Percentiles rank a stretch among this genome's conserved stretches.
phyloP scores from a whole-genome alignment of 2,113 vertebrate species.

The Hirundichthys speculiger region DNA sequence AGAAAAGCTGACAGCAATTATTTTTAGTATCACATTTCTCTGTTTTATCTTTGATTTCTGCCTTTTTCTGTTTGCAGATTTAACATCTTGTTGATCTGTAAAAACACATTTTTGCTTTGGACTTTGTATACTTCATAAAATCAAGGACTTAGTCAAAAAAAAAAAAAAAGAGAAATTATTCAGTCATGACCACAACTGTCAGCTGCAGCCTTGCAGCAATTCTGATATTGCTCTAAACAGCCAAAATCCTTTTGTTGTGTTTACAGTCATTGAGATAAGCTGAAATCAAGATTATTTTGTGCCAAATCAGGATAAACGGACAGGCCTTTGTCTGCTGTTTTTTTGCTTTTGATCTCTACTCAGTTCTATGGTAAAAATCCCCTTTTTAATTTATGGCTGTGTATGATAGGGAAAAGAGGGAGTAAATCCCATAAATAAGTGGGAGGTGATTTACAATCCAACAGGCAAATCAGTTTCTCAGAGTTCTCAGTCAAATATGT shows the following conservation, averaged over 20 bases:
- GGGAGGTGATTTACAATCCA: slow-evolving; percentile 10
- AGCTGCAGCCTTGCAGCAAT: neutral
- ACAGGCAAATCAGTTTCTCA: slow-evolving; percentile 25
- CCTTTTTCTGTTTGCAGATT: too few relatives aligned
- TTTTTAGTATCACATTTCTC: neutral
- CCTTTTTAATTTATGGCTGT: slow-evolving; percentile 22
- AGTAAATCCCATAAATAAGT: slow-evolving; percentile 23
- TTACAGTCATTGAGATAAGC: slow-evolving; percentile 28
- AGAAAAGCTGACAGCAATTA: neutral
- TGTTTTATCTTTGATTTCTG: too few relatives aligned
- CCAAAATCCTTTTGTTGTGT: slow-evolving; percentile 19
- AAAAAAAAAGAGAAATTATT: neutral
- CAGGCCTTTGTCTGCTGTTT: slow-evolving; percentile 1
- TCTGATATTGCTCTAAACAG: slow-evolving; percentile 22
- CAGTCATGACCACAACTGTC: neutral
- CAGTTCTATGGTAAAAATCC: slow-evolving; percentile 17
- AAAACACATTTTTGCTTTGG: neutral
- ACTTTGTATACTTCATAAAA: neutral
- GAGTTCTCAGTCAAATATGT: slow-evolving; percentile 15
- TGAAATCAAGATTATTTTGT: slow-evolving; percentile 33
- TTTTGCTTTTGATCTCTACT: slow-evolving; percentile 11
- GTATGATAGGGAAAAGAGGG: neutral
- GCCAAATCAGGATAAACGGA: slow-evolving; percentile 21
- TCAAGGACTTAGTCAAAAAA: neutral
- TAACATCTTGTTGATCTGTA: too few relatives aligned